These are phyloP conservation scores for Yponomeuta sedellus DNA, from an alignment of 2,888 invertebrate species.

Conservation along the genomic window DNA sequence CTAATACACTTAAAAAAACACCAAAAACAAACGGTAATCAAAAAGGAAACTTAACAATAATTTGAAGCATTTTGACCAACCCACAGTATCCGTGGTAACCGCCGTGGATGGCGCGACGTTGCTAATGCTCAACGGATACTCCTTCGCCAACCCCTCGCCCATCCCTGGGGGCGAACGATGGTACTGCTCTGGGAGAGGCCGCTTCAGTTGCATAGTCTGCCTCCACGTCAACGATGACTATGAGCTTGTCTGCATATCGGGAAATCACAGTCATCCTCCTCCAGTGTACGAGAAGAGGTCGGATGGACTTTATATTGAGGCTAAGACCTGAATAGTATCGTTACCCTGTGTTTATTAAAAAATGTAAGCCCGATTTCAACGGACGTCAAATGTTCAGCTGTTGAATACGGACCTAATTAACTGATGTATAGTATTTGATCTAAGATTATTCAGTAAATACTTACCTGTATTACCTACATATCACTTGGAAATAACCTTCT, in stretches of 20 bases:
- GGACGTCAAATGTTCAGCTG: too few relatives aligned
- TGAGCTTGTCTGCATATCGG: conserved; percentile 59
- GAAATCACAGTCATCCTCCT: conserved; percentile 54
- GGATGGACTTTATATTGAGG: conserved; percentile 53
- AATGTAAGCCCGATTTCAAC: too few relatives aligned
- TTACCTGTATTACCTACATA: too few relatives aligned
- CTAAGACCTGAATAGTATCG: conserved; percentile 18
- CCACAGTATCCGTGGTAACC: conserved; percentile 63
- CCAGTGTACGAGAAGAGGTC: conserved; percentile 54
- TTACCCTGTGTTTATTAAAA: background rate
- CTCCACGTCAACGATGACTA: conserved; percentile 68
- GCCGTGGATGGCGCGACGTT: conserved; percentile 63
- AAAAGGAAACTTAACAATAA: background rate
- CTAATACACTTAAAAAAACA: background rate
- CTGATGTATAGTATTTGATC: too few relatives aligned
- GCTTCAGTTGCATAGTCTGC: conserved; percentile 58
- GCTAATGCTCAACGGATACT: conserved; percentile 62
- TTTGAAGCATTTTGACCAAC: background rate
- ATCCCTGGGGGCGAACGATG: conserved; percentile 62
- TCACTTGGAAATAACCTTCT: too few relatives aligned
- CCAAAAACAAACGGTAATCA: background rate
- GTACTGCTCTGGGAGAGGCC: conserved; percentile 60
- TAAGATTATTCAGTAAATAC: too few relatives aligned
- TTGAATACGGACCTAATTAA: too few relatives aligned
- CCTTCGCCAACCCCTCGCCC: conserved; percentile 61